phyloP scores from a whole-genome alignment of 2,888 invertebrate species.

The Drosophila fulvimacula region DNA sequence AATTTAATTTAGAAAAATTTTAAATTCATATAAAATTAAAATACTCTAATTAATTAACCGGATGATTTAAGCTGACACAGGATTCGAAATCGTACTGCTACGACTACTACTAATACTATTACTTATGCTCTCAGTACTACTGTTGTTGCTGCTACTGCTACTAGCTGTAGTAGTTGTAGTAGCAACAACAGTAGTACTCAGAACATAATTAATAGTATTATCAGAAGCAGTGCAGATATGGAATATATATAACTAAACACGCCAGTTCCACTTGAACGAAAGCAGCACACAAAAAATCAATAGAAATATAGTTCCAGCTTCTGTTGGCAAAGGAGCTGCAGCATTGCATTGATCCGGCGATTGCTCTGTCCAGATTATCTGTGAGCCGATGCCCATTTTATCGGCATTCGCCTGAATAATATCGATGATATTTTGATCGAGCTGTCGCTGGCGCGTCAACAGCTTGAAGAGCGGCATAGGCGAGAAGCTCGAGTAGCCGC shows the following conservation, averaged over 20 bases:
- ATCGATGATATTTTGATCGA: neutral
- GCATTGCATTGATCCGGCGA: slow-evolving; percentile 46
- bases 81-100: neutral
- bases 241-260: neutral
- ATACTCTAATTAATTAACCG: too few species aligned
- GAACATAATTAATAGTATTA: neutral
- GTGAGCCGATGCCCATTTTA: slow-evolving; percentile 16
- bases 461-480: slow-evolving; percentile 60
- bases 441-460: slow-evolving; percentile 38
- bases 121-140: neutral
- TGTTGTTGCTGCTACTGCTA: neutral
- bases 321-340: slow-evolving; percentile 1
- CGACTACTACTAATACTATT: neutral
- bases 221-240: neutral
- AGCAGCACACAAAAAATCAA: neutral
- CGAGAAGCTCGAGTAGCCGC: slow-evolving; percentile 37
- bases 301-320: neutral
- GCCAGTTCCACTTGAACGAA: neutral
- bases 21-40: too few species aligned
- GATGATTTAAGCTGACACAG: neutral
- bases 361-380: slow-evolving; percentile 54
- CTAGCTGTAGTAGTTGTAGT: neutral
- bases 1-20: too few species aligned
- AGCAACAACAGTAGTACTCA: neutral
- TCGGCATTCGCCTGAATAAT: slow-evolving; percentile 22